Conservation (phyloP, 2,888 invertebrate species). For the Cryptus viduatorius region DNA sequence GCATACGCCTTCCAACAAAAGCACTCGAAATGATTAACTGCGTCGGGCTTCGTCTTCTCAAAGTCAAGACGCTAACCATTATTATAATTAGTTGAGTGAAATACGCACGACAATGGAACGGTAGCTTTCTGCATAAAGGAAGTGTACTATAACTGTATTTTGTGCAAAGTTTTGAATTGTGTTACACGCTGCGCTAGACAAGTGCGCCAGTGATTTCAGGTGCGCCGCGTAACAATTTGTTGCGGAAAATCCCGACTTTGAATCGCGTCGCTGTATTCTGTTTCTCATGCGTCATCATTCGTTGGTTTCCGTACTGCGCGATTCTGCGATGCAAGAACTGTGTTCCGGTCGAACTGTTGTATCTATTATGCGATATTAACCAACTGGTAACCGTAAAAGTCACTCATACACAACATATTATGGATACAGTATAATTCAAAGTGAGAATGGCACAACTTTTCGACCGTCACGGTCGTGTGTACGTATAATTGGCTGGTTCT, state of each 20-base stretch:
- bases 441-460: constrained; percentile 60
- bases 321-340: neutral
- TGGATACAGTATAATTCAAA: constrained; percentile 19
- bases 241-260: constrained; percentile 20
- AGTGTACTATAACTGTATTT: neutral
- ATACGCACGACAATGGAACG: neutral
- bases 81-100: constrained; percentile 31
- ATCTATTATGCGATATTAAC: neutral
- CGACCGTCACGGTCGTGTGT: constrained; percentile 45
- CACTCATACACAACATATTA: constrained; percentile 10
- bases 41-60: neutral
- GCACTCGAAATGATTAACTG: constrained; percentile 46
- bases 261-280: constrained; percentile 15
- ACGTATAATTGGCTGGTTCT: constrained; percentile 64
- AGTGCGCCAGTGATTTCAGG: constrained; percentile 22
- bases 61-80: constrained; percentile 33
- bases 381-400: constrained; percentile 5
- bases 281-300: neutral
- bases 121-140: neutral
- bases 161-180: constrained; percentile 6
- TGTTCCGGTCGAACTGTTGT: neutral
- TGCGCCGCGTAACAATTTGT: constrained; percentile 28
- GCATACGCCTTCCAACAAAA: constrained; percentile 15
- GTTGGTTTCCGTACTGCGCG: neutral
- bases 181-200: neutral